A percentile compares a stretch with the other conserved stretches of the same genome.
phyloP scores from a whole-genome alignment of 1,140 invertebrate species.

The Linepithema humile region DNA sequence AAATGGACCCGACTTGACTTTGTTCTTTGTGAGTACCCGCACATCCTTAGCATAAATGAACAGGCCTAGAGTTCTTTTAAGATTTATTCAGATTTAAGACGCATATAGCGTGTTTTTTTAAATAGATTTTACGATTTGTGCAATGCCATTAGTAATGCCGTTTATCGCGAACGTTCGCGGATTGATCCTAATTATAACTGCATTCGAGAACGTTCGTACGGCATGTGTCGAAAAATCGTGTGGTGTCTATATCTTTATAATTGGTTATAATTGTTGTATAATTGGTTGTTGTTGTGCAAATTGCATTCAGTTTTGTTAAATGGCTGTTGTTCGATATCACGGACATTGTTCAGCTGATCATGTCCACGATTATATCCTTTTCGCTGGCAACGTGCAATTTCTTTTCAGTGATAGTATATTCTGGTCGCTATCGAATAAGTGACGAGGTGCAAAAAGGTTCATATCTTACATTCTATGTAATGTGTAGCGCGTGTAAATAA shows the following conservation, averaged over 20 bases:
- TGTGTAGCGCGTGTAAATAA: conserved; percentile 74
- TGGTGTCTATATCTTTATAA: conserved; percentile 32
- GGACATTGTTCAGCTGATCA: conserved; percentile 6
- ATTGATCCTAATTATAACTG: neutral
- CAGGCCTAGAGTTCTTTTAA: conserved; percentile 6
- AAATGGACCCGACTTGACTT: neutral
- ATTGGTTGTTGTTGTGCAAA: conserved; percentile 70
- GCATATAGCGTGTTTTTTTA: neutral
- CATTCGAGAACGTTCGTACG: neutral
- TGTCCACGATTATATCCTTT: conserved; percentile 10
- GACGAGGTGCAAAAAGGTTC: conserved; percentile 62
- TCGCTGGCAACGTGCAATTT: conserved; percentile 69
- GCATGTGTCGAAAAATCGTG: neutral
- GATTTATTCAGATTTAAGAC: neutral
- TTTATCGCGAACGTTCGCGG: neutral
- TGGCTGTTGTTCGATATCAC: conserved; percentile 59
- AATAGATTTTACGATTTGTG: conserved; percentile 22
- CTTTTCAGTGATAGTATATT: conserved; percentile 45
- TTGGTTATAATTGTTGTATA: conserved; percentile 45
- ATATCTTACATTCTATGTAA: conserved; percentile 74
- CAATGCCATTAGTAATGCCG: neutral
- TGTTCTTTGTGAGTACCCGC: conserved; percentile 2
- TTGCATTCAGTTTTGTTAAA: conserved; percentile 69
- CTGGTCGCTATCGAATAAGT: conserved; percentile 29
- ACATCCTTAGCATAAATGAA: conserved; percentile 5